Base-by-base conservation (phyloP, 1,140 invertebrate genomes). In the Orussus abietinus region DNA sequence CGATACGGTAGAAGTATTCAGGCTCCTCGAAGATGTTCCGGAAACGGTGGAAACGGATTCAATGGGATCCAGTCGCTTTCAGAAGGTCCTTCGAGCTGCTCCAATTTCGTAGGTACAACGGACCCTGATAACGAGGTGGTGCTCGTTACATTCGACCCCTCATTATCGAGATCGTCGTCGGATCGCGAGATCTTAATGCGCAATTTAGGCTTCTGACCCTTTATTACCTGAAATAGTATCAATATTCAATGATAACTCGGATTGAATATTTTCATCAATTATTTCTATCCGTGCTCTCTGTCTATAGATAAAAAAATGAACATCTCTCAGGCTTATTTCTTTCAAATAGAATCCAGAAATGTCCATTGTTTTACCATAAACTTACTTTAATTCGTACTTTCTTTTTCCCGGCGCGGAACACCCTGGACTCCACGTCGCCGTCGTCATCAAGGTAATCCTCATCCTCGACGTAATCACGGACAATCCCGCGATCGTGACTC, bases 111-210 rank as follows among this genome's bases (percentile, higher is more conserved):
- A 12, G 39, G 21, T 36, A 21, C 18, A 11, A 19, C 12, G 12
- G 34, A 19, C 12, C 18, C n/a, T 15, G 21, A 19, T 19, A 19
- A 19, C 18, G 13, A n/a, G 18, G 10, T 7, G 11, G 34, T 10
- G 11, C 21, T 19, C 9, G 34, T 36, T 17, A 3, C 18, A 18
- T 36, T 36, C 3, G 26, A 4, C 2, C 18, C 14, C 3, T 14
- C n/a, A 14, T 41, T 21, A 21, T 42, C 25, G 3, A 28, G 26
- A 0, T 48, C 40, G 11, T 32, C 17, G 12, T 59, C 55, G 3
- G 45, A 30, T 26, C 53, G 46, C 1, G 58, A 56, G 22, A 60
- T 47, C 33, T 56, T 49, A 13, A 60, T 58, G 1, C 44, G 45
- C 9, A 60, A 13, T 18, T 49, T 47, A 3, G 49, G 49, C 17